Evolutionary conservation across 2,797 vertebrate species (phyloP).

Genomic region (Odontamblyopus lacepedii): DNA sequence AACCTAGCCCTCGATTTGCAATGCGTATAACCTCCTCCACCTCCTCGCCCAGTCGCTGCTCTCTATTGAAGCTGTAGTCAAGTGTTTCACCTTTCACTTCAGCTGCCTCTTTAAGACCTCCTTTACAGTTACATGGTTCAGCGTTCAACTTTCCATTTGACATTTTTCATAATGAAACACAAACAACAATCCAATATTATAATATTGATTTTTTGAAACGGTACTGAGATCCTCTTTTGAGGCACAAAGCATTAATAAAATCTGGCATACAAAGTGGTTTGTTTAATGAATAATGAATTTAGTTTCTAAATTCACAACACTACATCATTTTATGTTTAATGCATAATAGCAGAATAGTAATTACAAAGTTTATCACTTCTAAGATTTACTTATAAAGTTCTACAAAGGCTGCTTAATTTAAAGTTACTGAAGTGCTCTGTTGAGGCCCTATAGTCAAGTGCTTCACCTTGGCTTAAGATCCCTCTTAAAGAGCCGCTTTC

Average conservation of each 20-base stretch:
- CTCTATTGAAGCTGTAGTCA: slow-evolving; percentile 53
- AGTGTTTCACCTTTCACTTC: slow-evolving; percentile 55
- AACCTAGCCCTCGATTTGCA: slow-evolving; percentile 38
- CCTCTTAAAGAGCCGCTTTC: slow-evolving; percentile 22
- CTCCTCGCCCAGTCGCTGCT: slow-evolving; percentile 33
- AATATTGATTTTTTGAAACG: background rate
- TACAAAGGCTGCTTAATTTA: background rate
- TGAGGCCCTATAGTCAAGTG: slow-evolving; percentile 4
- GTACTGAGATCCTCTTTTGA: no score
- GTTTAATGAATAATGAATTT: background rate
- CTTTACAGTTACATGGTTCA: slow-evolving; percentile 53
- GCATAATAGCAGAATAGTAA: no score
- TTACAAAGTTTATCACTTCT: background rate
- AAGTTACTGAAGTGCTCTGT: background rate
- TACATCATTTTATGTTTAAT: background rate
- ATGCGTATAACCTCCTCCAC: slow-evolving; percentile 36
- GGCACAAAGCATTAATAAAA: background rate
- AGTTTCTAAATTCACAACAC: background rate
- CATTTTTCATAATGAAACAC: background rate
- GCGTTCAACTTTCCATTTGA: slow-evolving; percentile 53
- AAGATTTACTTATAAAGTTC: background rate
- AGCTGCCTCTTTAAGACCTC: slow-evolving; percentile 29
- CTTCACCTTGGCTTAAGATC: slow-evolving; percentile 20
- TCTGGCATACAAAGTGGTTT: background rate
- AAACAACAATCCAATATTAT: background rate